These are phyloP conservation scores for Paedocypris sp. DNA, from an alignment of 2,113 vertebrate species.

Conservation along the genomic window DNA sequence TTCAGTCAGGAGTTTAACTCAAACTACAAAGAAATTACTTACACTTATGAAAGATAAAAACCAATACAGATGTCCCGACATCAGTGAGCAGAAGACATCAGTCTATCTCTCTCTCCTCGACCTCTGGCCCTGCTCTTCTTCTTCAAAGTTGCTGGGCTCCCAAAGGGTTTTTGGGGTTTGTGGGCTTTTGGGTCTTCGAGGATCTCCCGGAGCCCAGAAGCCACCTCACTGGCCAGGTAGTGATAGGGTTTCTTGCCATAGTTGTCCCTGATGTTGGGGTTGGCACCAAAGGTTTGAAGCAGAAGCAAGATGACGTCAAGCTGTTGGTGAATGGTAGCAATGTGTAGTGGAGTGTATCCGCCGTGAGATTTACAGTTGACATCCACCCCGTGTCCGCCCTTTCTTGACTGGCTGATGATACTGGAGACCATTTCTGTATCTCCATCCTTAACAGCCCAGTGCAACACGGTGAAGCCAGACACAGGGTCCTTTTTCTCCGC, in stretches of 20 bases:
- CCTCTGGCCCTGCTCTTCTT: too few relatives aligned
- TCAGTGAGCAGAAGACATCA: too few relatives aligned
- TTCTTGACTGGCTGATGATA: conserved; percentile 60
- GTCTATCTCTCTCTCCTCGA: too few relatives aligned
- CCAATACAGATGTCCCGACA: too few relatives aligned
- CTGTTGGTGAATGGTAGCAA: conserved; percentile 76
- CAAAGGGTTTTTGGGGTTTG: too few relatives aligned
- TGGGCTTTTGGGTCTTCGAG: conserved; percentile 56
- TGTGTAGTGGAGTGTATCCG: conserved; percentile 83
- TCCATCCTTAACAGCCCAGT: conserved; percentile 87
- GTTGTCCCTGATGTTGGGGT: conserved; percentile 71
- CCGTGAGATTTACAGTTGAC: conserved; percentile 69
- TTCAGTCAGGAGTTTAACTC: too few relatives aligned
- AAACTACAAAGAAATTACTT: too few relatives aligned
- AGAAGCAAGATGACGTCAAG: conserved; percentile 64
- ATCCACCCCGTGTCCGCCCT: conserved; percentile 51
- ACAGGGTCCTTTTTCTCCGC: conserved; percentile 79
- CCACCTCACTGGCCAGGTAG: conserved; percentile 63
- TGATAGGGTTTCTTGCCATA: conserved; percentile 78
- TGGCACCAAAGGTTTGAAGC: conserved; percentile 63
- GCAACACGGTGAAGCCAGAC: conserved; percentile 83
- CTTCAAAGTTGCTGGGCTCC: too few relatives aligned
- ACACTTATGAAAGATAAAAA: too few relatives aligned
- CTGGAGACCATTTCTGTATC: conserved; percentile 68
- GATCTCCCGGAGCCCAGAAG: conserved; percentile 53